Base-by-base conservation (phyloP, 2,113 vertebrate species). In the Hirundichthys speculiger region DNA sequence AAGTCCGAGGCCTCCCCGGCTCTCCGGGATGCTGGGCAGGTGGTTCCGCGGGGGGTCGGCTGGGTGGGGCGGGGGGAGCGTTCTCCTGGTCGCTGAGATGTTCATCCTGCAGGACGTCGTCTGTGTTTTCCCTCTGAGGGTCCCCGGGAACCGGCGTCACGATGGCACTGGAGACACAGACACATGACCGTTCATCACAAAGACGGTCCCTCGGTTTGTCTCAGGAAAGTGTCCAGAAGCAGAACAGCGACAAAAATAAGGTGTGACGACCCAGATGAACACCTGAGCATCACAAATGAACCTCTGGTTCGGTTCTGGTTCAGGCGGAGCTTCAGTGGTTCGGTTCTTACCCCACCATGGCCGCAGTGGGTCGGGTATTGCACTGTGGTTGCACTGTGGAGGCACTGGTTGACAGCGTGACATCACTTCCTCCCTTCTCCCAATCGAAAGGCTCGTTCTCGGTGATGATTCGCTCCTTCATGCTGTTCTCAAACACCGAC, bases 71-170 rank as follows among this genome's bases (percentile, higher is more conserved):
- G 0, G 96, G 96, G 9, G 96, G 97, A 30, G 98, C 97, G 0
- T 99, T 99, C 91, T 99, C 98, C 84, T 99, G 98, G 80, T 99
- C 96, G 27, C 98, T 99, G 64, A 99, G 88, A 79, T 98, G 98
- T 84, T 99, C 96, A 20, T 97, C 96, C 90, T 98, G 96, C 0
- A 99, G 90, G 77, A 98, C 96, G 4, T 98, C 95, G 25, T 99
- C 98, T 0, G 98, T 99, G 91, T 99, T 99, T 87, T 99, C 98
- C 45, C 96, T 94, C 80, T 96, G 95, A 54, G 94, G 84, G 72
- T 99, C 97, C 39, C 97, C 96, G 0, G 96, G 96, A 27, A 95
- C 92, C 0, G 96, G 93, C 0, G 96, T 98, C 82, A 97, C 92
- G 1, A 98, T 93, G 82, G 96, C 95, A 65, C 96, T 98, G 73